Percentiles rank a stretch among this genome's conserved stretches.
phyloP scores from a whole-genome alignment of 2,888 invertebrate species.

The Agonopterix arenella region DNA sequence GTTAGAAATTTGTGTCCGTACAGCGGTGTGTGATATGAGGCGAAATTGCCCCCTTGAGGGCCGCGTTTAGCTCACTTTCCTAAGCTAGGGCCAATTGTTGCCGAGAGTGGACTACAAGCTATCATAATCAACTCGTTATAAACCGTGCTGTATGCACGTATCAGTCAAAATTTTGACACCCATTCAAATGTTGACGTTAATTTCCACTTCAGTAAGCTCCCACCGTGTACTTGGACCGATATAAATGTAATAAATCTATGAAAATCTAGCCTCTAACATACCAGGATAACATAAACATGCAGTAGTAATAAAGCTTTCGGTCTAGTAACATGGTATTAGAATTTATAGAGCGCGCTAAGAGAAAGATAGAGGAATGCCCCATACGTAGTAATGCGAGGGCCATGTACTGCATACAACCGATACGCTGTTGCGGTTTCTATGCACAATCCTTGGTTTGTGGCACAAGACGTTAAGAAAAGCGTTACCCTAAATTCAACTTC shows the following conservation, averaged over 20 bases:
- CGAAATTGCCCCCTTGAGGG: conserved; percentile 28
- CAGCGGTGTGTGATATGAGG: conserved; percentile 21
- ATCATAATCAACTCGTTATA: conserved; percentile 30
- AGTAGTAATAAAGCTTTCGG: conserved; percentile 46
- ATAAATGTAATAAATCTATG: conserved; percentile 18
- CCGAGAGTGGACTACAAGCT: conserved; percentile 8
- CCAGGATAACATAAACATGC: conserved; percentile 33
- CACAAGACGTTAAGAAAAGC: conserved; percentile 13
- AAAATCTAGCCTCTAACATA: conserved; percentile 16
- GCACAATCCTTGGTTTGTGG: conserved; percentile 38
- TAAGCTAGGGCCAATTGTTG: conserved; percentile 7
- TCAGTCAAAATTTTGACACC: not conserved
- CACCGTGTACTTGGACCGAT: no score
- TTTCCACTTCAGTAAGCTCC: no score
- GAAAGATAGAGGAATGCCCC: conserved; percentile 42
- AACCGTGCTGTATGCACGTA: conserved; percentile 7
- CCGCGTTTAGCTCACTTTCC: conserved; percentile 29
- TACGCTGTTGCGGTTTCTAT: conserved; percentile 68
- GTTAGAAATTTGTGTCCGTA: conserved; percentile 13
- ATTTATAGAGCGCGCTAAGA: conserved; percentile 42
- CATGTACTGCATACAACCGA: conserved; percentile 50
- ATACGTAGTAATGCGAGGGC: conserved; percentile 47
- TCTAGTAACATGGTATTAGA: conserved; percentile 40
- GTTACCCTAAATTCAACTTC: not conserved
- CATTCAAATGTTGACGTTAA: not conserved